Percentiles rank a stretch among this genome's conserved stretches.
Evolutionary conservation across 2,888 invertebrate genomes (phyloP).

Genomic region (Ganaspis brasiliensis): DNA sequence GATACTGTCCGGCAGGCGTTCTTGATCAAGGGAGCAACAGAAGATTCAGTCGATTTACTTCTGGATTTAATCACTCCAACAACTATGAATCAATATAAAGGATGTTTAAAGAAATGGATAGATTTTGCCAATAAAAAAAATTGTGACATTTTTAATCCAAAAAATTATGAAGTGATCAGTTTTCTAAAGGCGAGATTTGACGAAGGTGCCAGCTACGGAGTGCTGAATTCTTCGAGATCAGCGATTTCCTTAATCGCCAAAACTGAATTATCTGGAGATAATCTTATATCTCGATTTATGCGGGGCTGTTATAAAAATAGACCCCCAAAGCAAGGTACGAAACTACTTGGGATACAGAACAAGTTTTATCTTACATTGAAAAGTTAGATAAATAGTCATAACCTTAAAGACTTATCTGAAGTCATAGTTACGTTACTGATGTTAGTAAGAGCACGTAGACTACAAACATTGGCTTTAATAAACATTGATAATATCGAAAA

Average conservation of each 20-base stretch:
- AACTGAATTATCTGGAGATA: background rate
- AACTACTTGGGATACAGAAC: constrained; percentile 26
- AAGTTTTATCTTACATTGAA: constrained; percentile 3
- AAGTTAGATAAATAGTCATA: background rate
- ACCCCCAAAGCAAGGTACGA: background rate
- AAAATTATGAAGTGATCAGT: constrained; percentile 4
- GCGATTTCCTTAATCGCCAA: background rate
- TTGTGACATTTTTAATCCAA: background rate
- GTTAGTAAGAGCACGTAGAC: too few relatives aligned
- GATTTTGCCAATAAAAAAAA: background rate
- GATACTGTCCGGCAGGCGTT: too few relatives aligned
- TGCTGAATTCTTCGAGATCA: background rate
- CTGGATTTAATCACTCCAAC: too few relatives aligned
- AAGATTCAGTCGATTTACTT: too few relatives aligned
- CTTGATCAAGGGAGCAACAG: too few relatives aligned
- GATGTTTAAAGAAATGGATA: background rate
- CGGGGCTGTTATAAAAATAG: constrained; percentile 8
- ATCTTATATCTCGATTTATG: constrained; percentile 7
- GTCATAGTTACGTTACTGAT: too few relatives aligned
- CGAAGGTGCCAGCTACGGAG: background rate
- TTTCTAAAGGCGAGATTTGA: background rate
- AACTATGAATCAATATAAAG: too few relatives aligned
- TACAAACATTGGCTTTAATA: too few relatives aligned
- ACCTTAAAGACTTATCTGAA: constrained; percentile 2
- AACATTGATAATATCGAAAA: too few relatives aligned